Percentiles rank a stretch among this genome's conserved stretches.
Evolutionary conservation across 2,888 invertebrate species (phyloP).

Genomic region (Ommatoiulus sabulosus): DNA sequence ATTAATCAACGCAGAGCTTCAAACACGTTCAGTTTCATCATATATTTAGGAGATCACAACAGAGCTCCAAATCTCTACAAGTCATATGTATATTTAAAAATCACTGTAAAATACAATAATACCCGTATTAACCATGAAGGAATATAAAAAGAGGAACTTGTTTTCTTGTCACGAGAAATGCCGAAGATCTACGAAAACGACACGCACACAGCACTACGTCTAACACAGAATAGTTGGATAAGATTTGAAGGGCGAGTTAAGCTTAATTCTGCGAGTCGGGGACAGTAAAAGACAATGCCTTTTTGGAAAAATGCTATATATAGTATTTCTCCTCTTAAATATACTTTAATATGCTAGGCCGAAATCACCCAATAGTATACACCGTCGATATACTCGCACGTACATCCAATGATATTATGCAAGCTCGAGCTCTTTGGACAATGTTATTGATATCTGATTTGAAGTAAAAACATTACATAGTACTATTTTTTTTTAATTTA

Average conservation of each 20-base stretch:
- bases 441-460: neutral
- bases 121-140: slow-evolving; percentile 42
- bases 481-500: neutral
- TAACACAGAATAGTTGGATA: neutral
- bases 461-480: neutral
- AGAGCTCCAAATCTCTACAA: neutral
- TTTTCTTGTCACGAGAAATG: slow-evolving; percentile 22
- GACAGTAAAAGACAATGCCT: neutral
- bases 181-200: neutral
- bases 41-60: neutral
- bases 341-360: slow-evolving; percentile 39
- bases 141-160: slow-evolving; percentile 43
- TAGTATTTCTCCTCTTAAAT: slow-evolving; percentile 9
- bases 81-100: slow-evolving; percentile 46
- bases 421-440: slow-evolving; percentile 6
- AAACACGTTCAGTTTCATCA: neutral
- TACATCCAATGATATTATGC: slow-evolving; percentile 41
- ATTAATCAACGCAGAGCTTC: neutral
- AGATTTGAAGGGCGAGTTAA: neutral
- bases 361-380: slow-evolving; percentile 47
- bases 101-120: slow-evolving; percentile 29
- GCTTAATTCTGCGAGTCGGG: neutral
- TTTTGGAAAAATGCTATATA: neutral
- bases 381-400: neutral
- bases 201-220: neutral